These are phyloP conservation scores for Diloba caeruleocephala DNA, from an alignment of 2,888 invertebrate genomes.

Conservation along the genomic window DNA sequence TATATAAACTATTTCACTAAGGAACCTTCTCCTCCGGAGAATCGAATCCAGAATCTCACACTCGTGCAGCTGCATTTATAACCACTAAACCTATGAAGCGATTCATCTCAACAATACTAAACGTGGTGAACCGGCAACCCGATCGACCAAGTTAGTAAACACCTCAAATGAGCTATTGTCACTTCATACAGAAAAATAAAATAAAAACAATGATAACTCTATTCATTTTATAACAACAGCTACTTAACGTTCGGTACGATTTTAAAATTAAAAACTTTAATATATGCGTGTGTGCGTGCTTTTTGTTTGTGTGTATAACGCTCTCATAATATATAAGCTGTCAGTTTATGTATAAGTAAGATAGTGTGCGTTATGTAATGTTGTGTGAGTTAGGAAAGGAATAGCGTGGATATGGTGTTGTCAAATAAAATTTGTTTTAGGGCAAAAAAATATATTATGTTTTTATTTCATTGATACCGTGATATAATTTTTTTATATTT, in stretches of 20 bases:
- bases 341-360: slow-evolving; percentile 39
- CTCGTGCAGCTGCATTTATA: too few species aligned
- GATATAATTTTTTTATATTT: too few species aligned
- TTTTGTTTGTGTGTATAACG: slow-evolving; percentile 46
- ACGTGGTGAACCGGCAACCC: too few species aligned
- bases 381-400: slow-evolving; percentile 35
- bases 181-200: slow-evolving; percentile 17
- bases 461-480: too few species aligned
- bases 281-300: slow-evolving; percentile 46
- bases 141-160: too few species aligned
- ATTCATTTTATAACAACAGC: slow-evolving; percentile 51
- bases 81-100: too few species aligned
- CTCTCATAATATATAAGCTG: slow-evolving; percentile 65
- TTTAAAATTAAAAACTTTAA: slow-evolving; percentile 83
- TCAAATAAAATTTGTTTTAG: neutral
- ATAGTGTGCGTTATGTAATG: slow-evolving; percentile 50
- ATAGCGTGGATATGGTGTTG: neutral
- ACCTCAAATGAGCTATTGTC: neutral
- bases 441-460: neutral
- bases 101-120: too few species aligned
- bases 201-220: slow-evolving; percentile 33
- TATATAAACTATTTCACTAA: too few species aligned
- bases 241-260: slow-evolving; percentile 71
- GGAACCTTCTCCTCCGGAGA: too few species aligned
- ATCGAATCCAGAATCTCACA: too few species aligned